Evolutionary conservation across 2,888 invertebrate species (phyloP).

Genomic region (Automeris io): DNA sequence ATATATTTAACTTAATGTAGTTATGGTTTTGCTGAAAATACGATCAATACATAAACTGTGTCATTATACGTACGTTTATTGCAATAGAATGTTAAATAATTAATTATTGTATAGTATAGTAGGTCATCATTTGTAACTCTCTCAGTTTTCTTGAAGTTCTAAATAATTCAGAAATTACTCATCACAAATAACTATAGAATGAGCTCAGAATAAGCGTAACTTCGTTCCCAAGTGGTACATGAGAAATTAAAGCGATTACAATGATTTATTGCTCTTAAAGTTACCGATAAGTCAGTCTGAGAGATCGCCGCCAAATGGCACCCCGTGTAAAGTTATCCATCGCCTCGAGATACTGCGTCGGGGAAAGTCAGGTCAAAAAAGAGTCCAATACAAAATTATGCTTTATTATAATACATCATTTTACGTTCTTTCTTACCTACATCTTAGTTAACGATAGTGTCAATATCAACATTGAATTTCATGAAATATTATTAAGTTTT

Average conservation of each 20-base stretch:
- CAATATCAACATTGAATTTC: no score
- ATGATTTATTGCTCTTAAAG: conserved; percentile 72
- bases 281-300: conserved; percentile 72
- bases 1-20: no score
- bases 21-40: no score
- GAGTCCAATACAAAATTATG: conserved; percentile 40
- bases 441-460: no score
- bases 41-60: no score
- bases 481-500: no score
- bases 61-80: no score
- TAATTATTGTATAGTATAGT: no score
- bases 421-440: conserved; percentile 1
- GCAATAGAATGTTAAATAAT: no score
- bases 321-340: conserved; percentile 68
- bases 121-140: no score
- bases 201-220: conserved; percentile 60
- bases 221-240: conserved; percentile 60
- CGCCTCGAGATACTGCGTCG: conserved; percentile 42
- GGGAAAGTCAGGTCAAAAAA: conserved; percentile 21
- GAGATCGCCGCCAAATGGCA: conserved; percentile 69
- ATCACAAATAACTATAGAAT: conserved; percentile 44
- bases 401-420: conserved; percentile 12
- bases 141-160: no score
- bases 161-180: background rate
- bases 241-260: conserved; percentile 76